Conservation (phyloP, 2,888 invertebrate species). For the Acheta domesticus region DNA sequence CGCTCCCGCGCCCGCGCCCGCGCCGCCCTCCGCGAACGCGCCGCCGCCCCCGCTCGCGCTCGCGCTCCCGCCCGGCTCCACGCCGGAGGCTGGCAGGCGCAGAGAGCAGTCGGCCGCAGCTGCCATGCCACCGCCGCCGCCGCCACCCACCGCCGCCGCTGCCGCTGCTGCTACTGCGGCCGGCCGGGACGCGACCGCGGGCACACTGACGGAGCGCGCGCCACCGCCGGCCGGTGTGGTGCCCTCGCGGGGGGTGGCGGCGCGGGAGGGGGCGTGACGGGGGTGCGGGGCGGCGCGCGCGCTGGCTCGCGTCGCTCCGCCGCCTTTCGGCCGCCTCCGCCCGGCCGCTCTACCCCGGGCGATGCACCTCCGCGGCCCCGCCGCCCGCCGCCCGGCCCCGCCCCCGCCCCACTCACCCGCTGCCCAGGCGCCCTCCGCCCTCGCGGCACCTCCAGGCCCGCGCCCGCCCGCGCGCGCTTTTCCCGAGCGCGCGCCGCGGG, state of each 20-base stretch:
- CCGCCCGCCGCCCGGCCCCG: background rate
- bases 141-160: constrained; percentile 27
- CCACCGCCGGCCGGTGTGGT: constrained; percentile 26
- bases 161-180: constrained; percentile 32
- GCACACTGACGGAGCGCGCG: constrained; percentile 25
- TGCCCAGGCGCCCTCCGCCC: background rate
- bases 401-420: background rate
- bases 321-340: constrained; percentile 25
- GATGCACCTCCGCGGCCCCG: background rate
- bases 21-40: constrained; percentile 18
- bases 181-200: constrained; percentile 32
- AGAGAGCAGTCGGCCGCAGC: constrained; percentile 25
- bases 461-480: background rate
- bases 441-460: background rate
- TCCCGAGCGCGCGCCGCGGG: background rate
- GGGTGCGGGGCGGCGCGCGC: background rate
- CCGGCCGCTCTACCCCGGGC: constrained; percentile 27
- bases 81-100: constrained; percentile 24
- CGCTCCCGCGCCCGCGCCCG: constrained; percentile 23
- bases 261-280: constrained; percentile 28
- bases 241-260: constrained; percentile 27
- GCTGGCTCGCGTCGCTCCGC: constrained; percentile 26
- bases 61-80: background rate
- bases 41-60: constrained; percentile 6
- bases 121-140: constrained; percentile 11